Base-by-base conservation (phyloP, 2,113 vertebrate species). In the Ranitomeya imitator region DNA sequence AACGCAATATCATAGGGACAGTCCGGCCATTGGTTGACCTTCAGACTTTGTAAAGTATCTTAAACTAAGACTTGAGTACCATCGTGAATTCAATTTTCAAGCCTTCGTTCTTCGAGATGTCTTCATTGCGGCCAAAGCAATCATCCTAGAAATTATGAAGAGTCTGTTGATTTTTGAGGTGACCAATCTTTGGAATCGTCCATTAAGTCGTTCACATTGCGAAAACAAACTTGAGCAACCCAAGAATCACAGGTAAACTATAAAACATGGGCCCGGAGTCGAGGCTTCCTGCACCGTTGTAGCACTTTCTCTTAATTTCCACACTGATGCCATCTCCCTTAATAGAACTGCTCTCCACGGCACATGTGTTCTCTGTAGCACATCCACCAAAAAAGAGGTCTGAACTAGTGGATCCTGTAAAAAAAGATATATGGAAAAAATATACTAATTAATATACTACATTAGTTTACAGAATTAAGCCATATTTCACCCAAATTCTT, bases 341-440 rank as follows among this genome's bases (percentile, higher is more conserved):
- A 54, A 86, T 37, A 18, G 26, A 79, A 26, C 60, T 79, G 45
- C 51, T 67, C 8, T 51, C 21, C 31, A 23, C 16, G 51, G 51
- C 26, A 23, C 85, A 86, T 2, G 74, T 18, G 61, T 37, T 86
- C 77, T 79, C 45, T 6, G 85, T 55, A 77, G 85, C 85, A 37
- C 85, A 86, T 11, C 85, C 85, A 55, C 85, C 85, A 31, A 86
- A 14, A 15, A 9, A 79, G 14, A 86, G 76, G 6, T 0, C 79
- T 13, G 74, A 69, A 7, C 23, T 67, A 21, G 76, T 14, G 11
- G 76, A 79, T 23, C 60, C 85, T 86, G 61, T 10, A 79, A n/a
- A 10, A n/a, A 61, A 79, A 10, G 19, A 52, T 67, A 79, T 19
- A 55, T 37, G 9, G 31, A 26, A 45, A 45, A 45, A 45, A 45